Evolutionary conservation across 2,888 invertebrate genomes (phyloP), one percentile per base, ranked within the genome.

Genomic region (Euplagia quadripunctaria): DNA sequence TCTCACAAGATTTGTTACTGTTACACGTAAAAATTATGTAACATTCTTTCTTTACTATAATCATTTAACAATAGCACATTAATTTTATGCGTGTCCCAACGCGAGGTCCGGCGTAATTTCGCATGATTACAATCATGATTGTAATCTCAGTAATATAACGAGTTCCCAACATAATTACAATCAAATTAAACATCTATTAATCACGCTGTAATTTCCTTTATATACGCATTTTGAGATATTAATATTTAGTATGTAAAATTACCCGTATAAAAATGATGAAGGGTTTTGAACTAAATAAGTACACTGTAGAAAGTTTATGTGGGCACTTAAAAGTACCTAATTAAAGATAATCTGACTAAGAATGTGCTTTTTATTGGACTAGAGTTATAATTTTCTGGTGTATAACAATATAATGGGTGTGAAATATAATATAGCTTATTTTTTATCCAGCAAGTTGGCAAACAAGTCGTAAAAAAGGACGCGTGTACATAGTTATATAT

Each of bases 171-270:
- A 71, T 77, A 78, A 84, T 84, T 82, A 82, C 58, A 77, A 73
- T 73, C 73, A 77, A 74, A 78, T 80, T 80, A 79, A 74, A 77
- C 74, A 70, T 66, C 69, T 81, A 82, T 82, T 81, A 84, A 78
- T 82, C 84, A 80, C 66, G n/a, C 64, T 74, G 52, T 81, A 78
- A 81, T 84, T 84, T 81, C 79, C 84, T 84, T 80, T 77, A 69
- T 70, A 58, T 51, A 68, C 51, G n/a, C 67, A 80, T 70, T 64
- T 51, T 20, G 42, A 31, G 17, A 70, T 77, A 82, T 76, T 75
- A 77, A 76, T 76, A 20, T 71, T 64, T 68, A 74, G 51, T 74
- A 68, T 68, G 68, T 65, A 20, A 46, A 68, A 64, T 73, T 51
- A 69, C 16, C n/a, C 9, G 55, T 43, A 52, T 55, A 41, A 71